Base-by-base conservation (phyloP, 2,113 vertebrate genomes). In the Larimichthys crocea region DNA sequence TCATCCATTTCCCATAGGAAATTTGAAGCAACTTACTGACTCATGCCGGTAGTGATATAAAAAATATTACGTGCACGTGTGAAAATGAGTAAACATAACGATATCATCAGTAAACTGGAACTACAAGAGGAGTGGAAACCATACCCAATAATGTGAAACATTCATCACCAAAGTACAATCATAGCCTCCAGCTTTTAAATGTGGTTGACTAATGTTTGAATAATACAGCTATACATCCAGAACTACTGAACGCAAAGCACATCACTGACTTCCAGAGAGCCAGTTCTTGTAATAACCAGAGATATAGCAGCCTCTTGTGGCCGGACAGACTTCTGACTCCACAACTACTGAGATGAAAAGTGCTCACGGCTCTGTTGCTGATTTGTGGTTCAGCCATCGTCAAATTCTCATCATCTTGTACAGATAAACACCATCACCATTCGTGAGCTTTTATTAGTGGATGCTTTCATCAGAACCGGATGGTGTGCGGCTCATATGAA, bases 301-400 rank as follows among this genome's bases (percentile, higher is more conserved):
- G 81, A 70, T 64, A n/a, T 24, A 83, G 87, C 12, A 76, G 89
- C 87, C 93, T 93, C 93, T 91, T 86, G 92, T 88, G 93, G 88
- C 55, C 29, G 0, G 1, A 65, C 31, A 2, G 35, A 60, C 4
- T 22, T 14, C 48, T 69, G 52, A 60, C n/a, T 42, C 42, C 15
- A n/a, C 40, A 52, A n/a, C 24, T 20, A 19, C 63, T 70, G 59
- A 72, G 55, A 59, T 67, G 17, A 73, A 16, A 86, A 72, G 20
- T 0, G 26, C 42, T 48, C 19, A 12, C n/a, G 24, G 64, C 55
- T 80, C 71, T 65, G 50, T 29, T 74, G 66, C 29, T 63, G 22
- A 71, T 83, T 86, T 86, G 69, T 64, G 64, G 74, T 66, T 55
- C 10, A 17, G 12, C 4, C 67, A 1, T 80, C 61, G 29, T 82